Evolutionary conservation across 2,113 vertebrate species (phyloP).

Genomic region (Tenebrosternarchus preto): DNA sequence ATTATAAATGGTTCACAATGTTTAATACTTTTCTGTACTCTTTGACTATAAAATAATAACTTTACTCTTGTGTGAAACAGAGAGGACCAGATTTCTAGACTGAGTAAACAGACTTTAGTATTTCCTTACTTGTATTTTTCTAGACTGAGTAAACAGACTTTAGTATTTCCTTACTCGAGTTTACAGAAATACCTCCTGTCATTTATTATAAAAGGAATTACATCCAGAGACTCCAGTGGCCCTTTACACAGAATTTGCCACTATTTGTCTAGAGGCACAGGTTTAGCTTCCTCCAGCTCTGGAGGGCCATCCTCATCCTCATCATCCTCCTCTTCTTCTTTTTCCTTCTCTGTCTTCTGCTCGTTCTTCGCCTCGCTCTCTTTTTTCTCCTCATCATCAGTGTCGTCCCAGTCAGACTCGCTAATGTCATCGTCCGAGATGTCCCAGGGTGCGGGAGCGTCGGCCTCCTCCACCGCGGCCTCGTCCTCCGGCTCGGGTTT

Average conservation of each 20-base stretch:
- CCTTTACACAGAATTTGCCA: background rate
- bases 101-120: too few relatives aligned
- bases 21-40: conserved; percentile 2
- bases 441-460: conserved; percentile 60
- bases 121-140: too few relatives aligned
- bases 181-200: too few relatives aligned
- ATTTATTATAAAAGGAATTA: too few relatives aligned
- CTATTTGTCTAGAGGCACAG: conserved; percentile 38
- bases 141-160: too few relatives aligned
- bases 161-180: too few relatives aligned
- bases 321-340: conserved; percentile 32
- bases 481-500: conserved; percentile 52
- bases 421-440: conserved; percentile 80
- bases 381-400: conserved; percentile 42
- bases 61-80: too few relatives aligned
- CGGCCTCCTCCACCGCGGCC: background rate
- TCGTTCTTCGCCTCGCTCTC: conserved; percentile 32
- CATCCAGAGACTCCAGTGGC: background rate
- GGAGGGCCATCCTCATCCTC: conserved; percentile 52
- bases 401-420: conserved; percentile 75
- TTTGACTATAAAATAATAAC: background rate
- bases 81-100: too few relatives aligned
- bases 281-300: conserved; percentile 48
- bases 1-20: background rate
- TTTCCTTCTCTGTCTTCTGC: conserved; percentile 41